Conservation (phyloP, 2,113 vertebrate genomes). For the Porphyrio hochstetteri region DNA sequence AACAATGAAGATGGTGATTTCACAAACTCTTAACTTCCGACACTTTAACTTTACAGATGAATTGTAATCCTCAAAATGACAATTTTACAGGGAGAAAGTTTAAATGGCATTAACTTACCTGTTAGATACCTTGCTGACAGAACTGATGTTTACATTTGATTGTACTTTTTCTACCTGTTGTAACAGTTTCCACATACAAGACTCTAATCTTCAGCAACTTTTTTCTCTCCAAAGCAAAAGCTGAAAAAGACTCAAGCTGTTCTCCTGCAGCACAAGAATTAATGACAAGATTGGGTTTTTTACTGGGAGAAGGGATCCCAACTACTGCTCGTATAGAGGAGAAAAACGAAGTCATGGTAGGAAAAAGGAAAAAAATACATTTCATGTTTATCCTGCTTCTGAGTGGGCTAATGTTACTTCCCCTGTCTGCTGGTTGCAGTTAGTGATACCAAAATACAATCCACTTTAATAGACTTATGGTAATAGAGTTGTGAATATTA, state of each 20-base stretch:
- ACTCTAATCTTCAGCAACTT: conserved; percentile 4
- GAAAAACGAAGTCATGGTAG: conserved; percentile 96
- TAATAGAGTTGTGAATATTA: not conserved
- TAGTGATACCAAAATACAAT: not conserved
- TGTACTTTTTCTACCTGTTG: not conserved
- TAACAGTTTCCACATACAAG: not conserved
- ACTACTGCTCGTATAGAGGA: conserved; percentile 90
- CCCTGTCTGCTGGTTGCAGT: not conserved
- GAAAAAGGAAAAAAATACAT: conserved; percentile 8
- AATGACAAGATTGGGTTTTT: conserved; percentile 98
- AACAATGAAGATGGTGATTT: not conserved
- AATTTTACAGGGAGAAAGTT: not conserved
- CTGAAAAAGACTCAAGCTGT: conserved; percentile 87
- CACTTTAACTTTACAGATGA: not conserved
- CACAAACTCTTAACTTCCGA: not conserved
- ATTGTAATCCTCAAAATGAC: not conserved
- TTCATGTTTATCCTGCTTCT: not conserved
- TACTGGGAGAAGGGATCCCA: conserved; percentile 98
- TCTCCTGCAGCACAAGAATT: conserved; percentile 97
- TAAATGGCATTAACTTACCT: no score
- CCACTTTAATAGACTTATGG: not conserved
- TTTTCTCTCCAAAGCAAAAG: conserved; percentile 80
- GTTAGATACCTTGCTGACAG: no score
- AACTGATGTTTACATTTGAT: not conserved
- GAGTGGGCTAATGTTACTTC: not conserved